Base-by-base conservation (phyloP, 2,888 invertebrate genomes). In the Clanis bilineata region DNA sequence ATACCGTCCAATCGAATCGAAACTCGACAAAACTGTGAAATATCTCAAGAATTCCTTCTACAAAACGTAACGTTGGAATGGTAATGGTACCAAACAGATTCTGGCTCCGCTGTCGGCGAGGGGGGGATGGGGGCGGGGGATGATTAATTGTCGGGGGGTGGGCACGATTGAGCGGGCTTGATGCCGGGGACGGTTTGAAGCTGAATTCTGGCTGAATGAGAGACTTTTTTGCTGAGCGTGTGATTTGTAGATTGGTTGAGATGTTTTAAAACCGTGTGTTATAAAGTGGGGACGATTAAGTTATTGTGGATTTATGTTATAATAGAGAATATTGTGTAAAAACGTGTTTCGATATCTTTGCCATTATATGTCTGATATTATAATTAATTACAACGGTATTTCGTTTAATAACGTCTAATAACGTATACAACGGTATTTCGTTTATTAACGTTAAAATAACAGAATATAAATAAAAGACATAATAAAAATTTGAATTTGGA, bases 101-200 rank as follows among this genome's bases (percentile, higher is more conserved):
- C 51, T 51, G 51, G 51, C 51, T 51, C 51, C 32, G 28, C 58
- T 51, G 58, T 38, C 47, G 36, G 58, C 38, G 67, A 67, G 61
- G 59, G 28, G 57, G 58, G 66, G 64, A 61, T 59, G 62, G 67
- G 61, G 66, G 36, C 64, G 74, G 79, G 83, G 80, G 69, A 82
- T 85, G 85, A 84, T 84, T 85, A 83, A 85, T 85, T 78, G 80
- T 77, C 76, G 71, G 69, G 68, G 67, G 68, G 72, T 73, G 71
- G 62, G 69, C 60, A 60, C 67, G 64, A 66, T 72, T 72, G 69
- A 74, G 69, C 69, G 68, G 66, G 68, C 70, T 71, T 67, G 69
- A 68, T 68, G 64, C 70, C 38, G 47, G 58, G 47, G 58, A 51
- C 58, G 65, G 65, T 61, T 65, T 62, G 39, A 47, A 58, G 47